Conservation (phyloP, 1,140 invertebrate genomes). For the Drosophila tsacasi region DNA sequence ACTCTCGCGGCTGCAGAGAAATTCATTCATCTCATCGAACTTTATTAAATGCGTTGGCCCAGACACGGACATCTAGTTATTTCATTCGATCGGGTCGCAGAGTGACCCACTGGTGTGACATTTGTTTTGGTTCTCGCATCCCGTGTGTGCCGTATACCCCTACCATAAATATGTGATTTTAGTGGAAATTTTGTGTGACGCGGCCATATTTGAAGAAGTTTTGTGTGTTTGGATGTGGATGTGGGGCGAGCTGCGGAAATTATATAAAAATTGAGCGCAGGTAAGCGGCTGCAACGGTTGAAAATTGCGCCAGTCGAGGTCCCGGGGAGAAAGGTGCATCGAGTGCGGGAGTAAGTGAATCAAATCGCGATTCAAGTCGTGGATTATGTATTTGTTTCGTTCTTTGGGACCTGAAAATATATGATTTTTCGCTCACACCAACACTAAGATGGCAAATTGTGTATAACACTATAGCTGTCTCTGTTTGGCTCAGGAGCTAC, state of each 20-base stretch:
- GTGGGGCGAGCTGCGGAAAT: slow-evolving; percentile 55
- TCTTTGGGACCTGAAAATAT: slow-evolving; percentile 66
- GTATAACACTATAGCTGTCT: slow-evolving; percentile 69
- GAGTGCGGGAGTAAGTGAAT: slow-evolving; percentile 41
- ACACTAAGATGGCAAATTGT: slow-evolving; percentile 70
- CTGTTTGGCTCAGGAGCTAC: slow-evolving; percentile 46
- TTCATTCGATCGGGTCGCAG: slow-evolving; percentile 66
- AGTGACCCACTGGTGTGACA: slow-evolving; percentile 72
- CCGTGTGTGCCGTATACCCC: slow-evolving; percentile 29
- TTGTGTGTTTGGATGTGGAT: slow-evolving; percentile 52
- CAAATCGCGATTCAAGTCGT: slow-evolving; percentile 31
- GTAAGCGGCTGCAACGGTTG: slow-evolving; percentile 33
- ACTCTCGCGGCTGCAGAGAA: slow-evolving; percentile 59
- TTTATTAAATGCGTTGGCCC: slow-evolving; percentile 71
- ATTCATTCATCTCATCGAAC: slow-evolving; percentile 70
- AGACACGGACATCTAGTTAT: slow-evolving; percentile 64
- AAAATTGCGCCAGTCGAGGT: slow-evolving; percentile 6
- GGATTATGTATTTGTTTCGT: slow-evolving; percentile 60
- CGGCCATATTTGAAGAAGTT: slow-evolving; percentile 77
- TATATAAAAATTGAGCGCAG: slow-evolving; percentile 69
- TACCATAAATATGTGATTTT: slow-evolving; percentile 66
- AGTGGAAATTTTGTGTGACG: slow-evolving; percentile 63
- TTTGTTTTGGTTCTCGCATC: slow-evolving; percentile 70
- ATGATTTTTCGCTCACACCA: slow-evolving; percentile 75
- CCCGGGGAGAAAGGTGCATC: slow-evolving; percentile 30